phyloP scores from a whole-genome alignment of 2,797 vertebrate genomes.

The Lemur catta region DNA sequence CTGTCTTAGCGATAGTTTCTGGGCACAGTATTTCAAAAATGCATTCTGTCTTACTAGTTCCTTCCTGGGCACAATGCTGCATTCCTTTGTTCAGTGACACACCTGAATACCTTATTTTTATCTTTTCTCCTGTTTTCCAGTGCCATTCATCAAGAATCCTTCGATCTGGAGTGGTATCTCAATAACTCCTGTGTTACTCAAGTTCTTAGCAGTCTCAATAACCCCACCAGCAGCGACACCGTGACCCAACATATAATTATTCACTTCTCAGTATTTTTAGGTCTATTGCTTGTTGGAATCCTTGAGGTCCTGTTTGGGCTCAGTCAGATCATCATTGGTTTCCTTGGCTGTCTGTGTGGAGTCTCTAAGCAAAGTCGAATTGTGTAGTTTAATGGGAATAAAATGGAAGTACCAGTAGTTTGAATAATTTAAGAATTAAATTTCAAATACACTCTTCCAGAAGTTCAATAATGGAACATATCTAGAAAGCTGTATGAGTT shows the following conservation, averaged over 20 bases:
- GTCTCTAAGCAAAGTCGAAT: constrained; percentile 19
- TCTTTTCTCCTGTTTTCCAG: constrained; percentile 29
- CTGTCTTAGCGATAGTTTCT: not conserved
- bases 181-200: not conserved
- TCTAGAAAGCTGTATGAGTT: not conserved
- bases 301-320: constrained; percentile 64
- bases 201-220: not conserved
- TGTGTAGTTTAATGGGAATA: constrained; percentile 51
- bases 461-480: not conserved
- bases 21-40: not conserved
- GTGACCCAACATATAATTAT: not conserved
- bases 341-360: constrained; percentile 71
- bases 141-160: not conserved
- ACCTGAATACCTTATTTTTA: not conserved
- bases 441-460: not conserved
- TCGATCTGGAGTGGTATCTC: constrained; percentile 58
- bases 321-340: constrained; percentile 68
- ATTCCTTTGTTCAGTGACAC: not conserved
- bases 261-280: constrained; percentile 60
- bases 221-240: accelerated
- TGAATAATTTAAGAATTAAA: not conserved
- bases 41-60: not conserved
- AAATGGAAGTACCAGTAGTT: not conserved
- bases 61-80: not conserved
- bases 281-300: constrained; percentile 55